Conservation (phyloP, 2,888 invertebrate species). For the Drosophila mimetica region DNA sequence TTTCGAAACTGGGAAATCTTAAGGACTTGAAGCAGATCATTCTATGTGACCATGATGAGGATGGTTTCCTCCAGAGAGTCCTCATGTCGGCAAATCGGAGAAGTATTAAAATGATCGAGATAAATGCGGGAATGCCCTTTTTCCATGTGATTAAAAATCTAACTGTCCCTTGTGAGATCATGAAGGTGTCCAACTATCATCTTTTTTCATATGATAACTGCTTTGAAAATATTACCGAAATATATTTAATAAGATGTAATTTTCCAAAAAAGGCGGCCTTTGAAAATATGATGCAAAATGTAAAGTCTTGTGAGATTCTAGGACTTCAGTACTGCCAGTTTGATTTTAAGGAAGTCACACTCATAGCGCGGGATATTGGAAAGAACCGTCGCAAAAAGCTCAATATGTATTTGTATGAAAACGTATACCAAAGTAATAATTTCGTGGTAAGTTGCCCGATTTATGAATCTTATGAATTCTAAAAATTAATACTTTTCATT, state of each 20-base stretch:
- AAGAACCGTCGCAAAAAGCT: not conserved
- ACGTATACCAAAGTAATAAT: not conserved
- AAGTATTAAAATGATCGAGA: not conserved
- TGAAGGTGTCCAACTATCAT: not conserved
- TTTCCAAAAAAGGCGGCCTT: not conserved
- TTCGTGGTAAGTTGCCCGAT: too few relatives aligned
- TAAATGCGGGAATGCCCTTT: not conserved
- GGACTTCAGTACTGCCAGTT: conserved; percentile 11
- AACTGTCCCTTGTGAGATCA: not conserved
- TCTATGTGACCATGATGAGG: not conserved
- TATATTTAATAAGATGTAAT: conserved; percentile 22
- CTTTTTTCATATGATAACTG: not conserved
- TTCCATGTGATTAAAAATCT: not conserved
- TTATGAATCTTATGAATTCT: too few relatives aligned
- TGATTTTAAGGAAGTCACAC: conserved; percentile 3
- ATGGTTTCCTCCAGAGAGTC: conserved; percentile 8
- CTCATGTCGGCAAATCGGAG: not conserved
- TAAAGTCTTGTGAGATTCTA: not conserved
- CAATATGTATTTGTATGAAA: not conserved
- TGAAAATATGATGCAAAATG: not conserved
- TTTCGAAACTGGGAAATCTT: conserved; percentile 33
- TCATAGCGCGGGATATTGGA: conserved; percentile 7
- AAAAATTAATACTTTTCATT: too few relatives aligned
- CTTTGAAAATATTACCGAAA: not conserved
- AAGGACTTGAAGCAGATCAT: conserved; percentile 39